Conservation (phyloP, 2,888 invertebrate species). For the Hofmannophila pseudospretella region DNA sequence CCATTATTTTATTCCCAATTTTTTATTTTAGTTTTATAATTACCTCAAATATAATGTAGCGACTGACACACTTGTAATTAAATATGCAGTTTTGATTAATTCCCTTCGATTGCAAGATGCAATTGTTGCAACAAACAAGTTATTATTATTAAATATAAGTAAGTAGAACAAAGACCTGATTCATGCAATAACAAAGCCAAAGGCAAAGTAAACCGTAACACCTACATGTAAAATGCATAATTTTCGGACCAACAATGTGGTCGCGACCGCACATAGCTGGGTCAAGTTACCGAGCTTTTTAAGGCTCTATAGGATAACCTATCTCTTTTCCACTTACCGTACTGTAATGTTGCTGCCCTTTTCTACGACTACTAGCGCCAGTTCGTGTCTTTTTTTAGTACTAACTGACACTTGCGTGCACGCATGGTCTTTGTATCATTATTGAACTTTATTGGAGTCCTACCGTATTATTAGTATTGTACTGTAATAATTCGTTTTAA, state of each 20-base stretch:
- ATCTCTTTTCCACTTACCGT: constrained; percentile 24
- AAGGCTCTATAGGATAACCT: constrained; percentile 32
- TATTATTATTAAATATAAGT: too few relatives aligned
- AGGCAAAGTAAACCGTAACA: constrained; percentile 33
- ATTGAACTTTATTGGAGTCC: constrained; percentile 18
- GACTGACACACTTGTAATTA: too few relatives aligned
- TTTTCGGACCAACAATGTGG: constrained; percentile 16
- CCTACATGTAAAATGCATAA: constrained; percentile 33
- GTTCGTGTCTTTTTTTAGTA: constrained; percentile 49
- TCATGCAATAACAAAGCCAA: constrained; percentile 35
- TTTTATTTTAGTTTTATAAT: too few relatives aligned
- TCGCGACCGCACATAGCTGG: constrained; percentile 21
- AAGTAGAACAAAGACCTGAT: constrained; percentile 13
- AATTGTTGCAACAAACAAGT: too few relatives aligned
- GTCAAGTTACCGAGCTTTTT: constrained; percentile 43
- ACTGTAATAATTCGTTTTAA: too few relatives aligned
- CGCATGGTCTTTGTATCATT: constrained; percentile 64
- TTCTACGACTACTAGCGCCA: constrained; percentile 40
- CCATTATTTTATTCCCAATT: too few relatives aligned
- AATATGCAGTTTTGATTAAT: too few relatives aligned
- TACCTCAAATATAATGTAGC: too few relatives aligned
- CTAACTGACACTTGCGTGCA: constrained; percentile 62
- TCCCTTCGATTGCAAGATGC: too few relatives aligned
- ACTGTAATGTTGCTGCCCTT: constrained; percentile 23
- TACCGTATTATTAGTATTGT: constrained; percentile 20